phyloP scores from a whole-genome alignment of 2,797 vertebrate genomes.

The Percopsis omiscomaycus region DNA sequence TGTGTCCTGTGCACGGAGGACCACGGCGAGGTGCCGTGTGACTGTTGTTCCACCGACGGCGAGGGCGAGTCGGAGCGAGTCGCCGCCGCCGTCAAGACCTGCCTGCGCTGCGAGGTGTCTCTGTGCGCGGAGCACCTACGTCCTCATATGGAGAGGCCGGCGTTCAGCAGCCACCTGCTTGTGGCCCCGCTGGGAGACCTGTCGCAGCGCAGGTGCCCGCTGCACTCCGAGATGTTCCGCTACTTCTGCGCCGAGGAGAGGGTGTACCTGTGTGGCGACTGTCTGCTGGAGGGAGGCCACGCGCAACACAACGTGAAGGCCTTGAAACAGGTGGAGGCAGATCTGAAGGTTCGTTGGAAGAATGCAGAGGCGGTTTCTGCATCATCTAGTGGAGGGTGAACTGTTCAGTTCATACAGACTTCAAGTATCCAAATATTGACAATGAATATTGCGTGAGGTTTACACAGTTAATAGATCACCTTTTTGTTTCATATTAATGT shows the following conservation, averaged over 20 bases:
- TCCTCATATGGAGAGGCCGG: slow-evolving; percentile 71
- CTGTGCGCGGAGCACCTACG: slow-evolving; percentile 72
- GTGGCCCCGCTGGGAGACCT: slow-evolving; percentile 74
- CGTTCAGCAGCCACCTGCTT: slow-evolving; percentile 71
- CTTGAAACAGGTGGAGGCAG: slow-evolving; percentile 71
- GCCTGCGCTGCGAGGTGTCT: slow-evolving; percentile 75
- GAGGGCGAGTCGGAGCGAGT: slow-evolving; percentile 12
- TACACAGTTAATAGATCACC: too few relatives aligned
- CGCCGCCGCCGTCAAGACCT: slow-evolving; percentile 66
- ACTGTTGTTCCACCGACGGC: slow-evolving; percentile 64
- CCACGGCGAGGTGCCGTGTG: slow-evolving; percentile 59
- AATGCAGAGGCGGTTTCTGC: background rate
- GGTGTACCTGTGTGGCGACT: slow-evolving; percentile 71
- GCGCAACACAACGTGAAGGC: slow-evolving; percentile 71
- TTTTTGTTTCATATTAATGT: too few relatives aligned
- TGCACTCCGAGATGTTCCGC: slow-evolving; percentile 66
- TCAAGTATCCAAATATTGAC: too few relatives aligned
- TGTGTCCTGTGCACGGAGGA: slow-evolving; percentile 77
- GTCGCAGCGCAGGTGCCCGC: slow-evolving; percentile 61
- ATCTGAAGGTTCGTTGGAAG: slow-evolving; percentile 69
- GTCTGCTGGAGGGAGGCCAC: slow-evolving; percentile 70
- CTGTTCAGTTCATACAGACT: too few relatives aligned
- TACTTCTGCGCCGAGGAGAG: slow-evolving; percentile 76
- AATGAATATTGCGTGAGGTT: too few relatives aligned
- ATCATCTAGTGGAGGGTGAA: too few relatives aligned